Percentiles rank a stretch among this genome's conserved stretches.
These are phyloP conservation scores for Acanthochromis polyacanthus DNA, from an alignment of 2,113 vertebrate genomes.

Conservation along the genomic window DNA sequence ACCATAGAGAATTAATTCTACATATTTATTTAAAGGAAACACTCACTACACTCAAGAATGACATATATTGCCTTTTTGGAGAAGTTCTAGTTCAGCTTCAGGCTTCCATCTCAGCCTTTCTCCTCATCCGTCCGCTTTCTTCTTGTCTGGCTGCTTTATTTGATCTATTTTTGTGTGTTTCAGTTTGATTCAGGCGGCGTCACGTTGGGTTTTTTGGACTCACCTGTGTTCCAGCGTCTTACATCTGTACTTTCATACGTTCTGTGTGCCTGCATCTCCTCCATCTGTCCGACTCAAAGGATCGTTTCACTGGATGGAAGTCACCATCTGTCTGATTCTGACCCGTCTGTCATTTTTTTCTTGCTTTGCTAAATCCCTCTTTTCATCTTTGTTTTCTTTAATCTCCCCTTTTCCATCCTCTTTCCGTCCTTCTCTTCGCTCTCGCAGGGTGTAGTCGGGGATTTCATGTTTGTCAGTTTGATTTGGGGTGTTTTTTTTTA, in stretches of 20 bases:
- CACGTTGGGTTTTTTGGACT: conserved; percentile 2
- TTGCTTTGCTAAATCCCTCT: conserved; percentile 40
- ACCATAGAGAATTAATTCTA: conserved; percentile 79
- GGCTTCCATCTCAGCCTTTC: conserved; percentile 60
- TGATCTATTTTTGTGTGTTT: background rate
- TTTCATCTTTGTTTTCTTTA: background rate
- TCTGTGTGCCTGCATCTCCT: conserved; percentile 26
- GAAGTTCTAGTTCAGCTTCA: conserved; percentile 68
- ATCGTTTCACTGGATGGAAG: conserved; percentile 40
- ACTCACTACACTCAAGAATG: conserved; percentile 82
- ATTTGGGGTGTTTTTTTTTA: conserved; percentile 62
- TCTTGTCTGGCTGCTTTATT: conserved; percentile 5
- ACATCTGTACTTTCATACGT: conserved; percentile 4
- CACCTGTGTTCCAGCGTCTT: background rate
- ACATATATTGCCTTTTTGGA: conserved; percentile 89
- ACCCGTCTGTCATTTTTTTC: conserved; percentile 45
- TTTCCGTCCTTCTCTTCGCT: conserved; percentile 36
- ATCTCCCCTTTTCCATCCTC: background rate
- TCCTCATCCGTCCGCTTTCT: conserved; percentile 10
- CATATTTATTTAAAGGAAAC: conserved; percentile 85
- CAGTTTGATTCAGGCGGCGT: background rate
- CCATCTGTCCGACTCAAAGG: conserved; percentile 26
- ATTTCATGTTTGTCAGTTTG: conserved; percentile 51
- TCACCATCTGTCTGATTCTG: conserved; percentile 50
- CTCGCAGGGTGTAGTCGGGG: conserved; percentile 50